Evolutionary conservation across 2,113 vertebrate species (phyloP), one percentile per base, ranked within the genome.

Genomic region (Neogobius melanostomus): DNA sequence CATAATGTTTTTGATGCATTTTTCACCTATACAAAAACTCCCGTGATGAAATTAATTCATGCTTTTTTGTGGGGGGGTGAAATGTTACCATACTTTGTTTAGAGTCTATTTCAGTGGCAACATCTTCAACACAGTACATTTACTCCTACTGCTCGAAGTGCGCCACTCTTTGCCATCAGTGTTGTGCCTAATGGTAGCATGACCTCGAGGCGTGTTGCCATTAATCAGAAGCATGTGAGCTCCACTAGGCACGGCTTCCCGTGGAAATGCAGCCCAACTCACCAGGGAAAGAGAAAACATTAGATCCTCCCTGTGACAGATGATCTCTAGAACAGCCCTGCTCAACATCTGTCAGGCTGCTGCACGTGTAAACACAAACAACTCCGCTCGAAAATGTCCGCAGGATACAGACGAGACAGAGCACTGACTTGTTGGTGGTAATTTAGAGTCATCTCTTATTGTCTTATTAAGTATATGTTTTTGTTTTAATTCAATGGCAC

Each of bases 211-310:
- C 73, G 69, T 71, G 71, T 46, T 49, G 48, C 66, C 81, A 89
- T 89, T 85, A 85, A 87, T 88, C 83, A 86, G 64, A 81, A 80
- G 79, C 83, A 83, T 77, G 82, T 72, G 80, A 85, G 65, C 46
- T 44, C 42, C 17, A 9, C 68, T 60, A 28, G 47, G 42, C 66
- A 69, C 61, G 64, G 60, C 74, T 79, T 82, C 74, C 69, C 53
- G n/a, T 81, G 77, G 74, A 86, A 77, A 84, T 48, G 59, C 68
- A 54, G 11, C n/a, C 66, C 53, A 73, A 75, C 74, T 72, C 81
- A 82, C 71, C 62, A 21, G 77, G 79, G 60, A 28, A 5, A 6
- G 28, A 60, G 59, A 64, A 66, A 54, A 72, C 76, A 85, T 83
- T 57, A 81, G 66, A 69, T 42, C 7, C 46, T 80, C 76, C 68